These are phyloP conservation scores for Phortica variegata DNA, from an alignment of 1,140 invertebrate genomes.

Conservation along the genomic window DNA sequence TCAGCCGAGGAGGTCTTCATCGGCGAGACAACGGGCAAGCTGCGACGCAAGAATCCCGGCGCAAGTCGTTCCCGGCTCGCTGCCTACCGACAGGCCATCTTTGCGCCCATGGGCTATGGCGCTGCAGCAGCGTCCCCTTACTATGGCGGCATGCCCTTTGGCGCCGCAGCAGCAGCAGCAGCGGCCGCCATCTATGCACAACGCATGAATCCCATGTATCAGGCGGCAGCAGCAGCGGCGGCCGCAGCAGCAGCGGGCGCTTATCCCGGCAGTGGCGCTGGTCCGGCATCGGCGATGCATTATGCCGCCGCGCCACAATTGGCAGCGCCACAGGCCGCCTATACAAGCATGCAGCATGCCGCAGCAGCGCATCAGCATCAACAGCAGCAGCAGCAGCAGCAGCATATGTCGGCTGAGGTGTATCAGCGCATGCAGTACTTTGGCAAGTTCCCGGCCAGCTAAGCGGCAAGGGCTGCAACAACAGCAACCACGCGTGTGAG, in stretches of 20 bases:
- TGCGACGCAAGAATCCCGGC: slow-evolving; percentile 82
- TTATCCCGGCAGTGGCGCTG: slow-evolving; percentile 19
- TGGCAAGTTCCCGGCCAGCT: slow-evolving; percentile 48
- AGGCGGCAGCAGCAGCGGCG: slow-evolving; percentile 28
- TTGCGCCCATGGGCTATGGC: slow-evolving; percentile 55
- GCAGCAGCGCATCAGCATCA: slow-evolving; percentile 8
- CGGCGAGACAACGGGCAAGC: slow-evolving; percentile 93
- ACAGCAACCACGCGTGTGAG: slow-evolving; percentile 42
- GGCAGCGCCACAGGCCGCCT: neutral
- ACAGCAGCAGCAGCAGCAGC: slow-evolving; percentile 28
- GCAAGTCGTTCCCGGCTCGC: slow-evolving; percentile 81
- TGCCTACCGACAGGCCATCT: slow-evolving; percentile 75
- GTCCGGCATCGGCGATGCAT: slow-evolving; percentile 27
- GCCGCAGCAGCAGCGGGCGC: slow-evolving; percentile 19
- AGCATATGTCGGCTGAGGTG: slow-evolving; percentile 39
- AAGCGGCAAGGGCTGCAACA: slow-evolving; percentile 20
- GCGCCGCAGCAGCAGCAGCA: slow-evolving; percentile 38
- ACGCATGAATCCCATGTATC: slow-evolving; percentile 47
- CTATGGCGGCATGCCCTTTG: slow-evolving; percentile 42
- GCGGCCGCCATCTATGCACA: slow-evolving; percentile 45
- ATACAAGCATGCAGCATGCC: neutral
- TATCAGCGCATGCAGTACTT: slow-evolving; percentile 55
- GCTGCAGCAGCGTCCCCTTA: slow-evolving; percentile 16
- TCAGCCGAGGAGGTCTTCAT: slow-evolving; percentile 96
- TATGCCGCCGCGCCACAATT: slow-evolving; percentile 4